Evolutionary conservation across 2,888 invertebrate species (phyloP).

Genomic region (Embidobia sp.): DNA sequence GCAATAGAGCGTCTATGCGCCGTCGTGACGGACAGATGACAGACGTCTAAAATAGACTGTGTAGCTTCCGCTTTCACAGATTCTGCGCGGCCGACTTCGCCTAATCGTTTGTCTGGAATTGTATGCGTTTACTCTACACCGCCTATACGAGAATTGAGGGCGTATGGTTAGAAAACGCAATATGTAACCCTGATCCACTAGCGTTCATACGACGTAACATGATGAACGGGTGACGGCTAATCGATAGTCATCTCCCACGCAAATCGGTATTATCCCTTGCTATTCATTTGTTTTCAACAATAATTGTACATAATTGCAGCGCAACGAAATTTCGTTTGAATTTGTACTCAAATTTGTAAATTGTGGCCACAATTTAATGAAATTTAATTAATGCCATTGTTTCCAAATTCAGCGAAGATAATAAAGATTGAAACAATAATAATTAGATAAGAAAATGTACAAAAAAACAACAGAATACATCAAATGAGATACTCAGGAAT

Average conservation of each 20-base stretch:
- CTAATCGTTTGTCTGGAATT: constrained; percentile 48
- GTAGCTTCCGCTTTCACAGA: constrained; percentile 48
- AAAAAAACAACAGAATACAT: too few relatives aligned
- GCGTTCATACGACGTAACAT: constrained; percentile 80
- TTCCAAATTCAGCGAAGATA: too few relatives aligned
- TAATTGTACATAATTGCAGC: too few relatives aligned
- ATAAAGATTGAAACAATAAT: too few relatives aligned
- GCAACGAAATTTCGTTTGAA: too few relatives aligned
- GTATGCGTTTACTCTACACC: constrained; percentile 31
- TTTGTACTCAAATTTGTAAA: too few relatives aligned
- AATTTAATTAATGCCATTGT: too few relatives aligned
- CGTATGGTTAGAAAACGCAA: constrained; percentile 39
- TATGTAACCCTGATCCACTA: constrained; percentile 78
- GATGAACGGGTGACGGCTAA: constrained; percentile 80
- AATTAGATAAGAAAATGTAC: too few relatives aligned
- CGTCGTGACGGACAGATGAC: constrained; percentile 81
- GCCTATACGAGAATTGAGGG: constrained; percentile 44
- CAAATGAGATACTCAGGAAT: too few relatives aligned
- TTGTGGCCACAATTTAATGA: too few relatives aligned
- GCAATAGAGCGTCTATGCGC: constrained; percentile 76
- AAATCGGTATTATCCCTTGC: too few relatives aligned
- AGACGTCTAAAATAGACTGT: constrained; percentile 72
- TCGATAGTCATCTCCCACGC: constrained; percentile 72
- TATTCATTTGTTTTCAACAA: too few relatives aligned
- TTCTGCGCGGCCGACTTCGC: constrained; percentile 52